Evolutionary conservation across 64 coral and sea anemone genomes (phyloP), one percentile per base, ranked within the genome.

Genomic region (Pachyseris speciosa): DNA sequence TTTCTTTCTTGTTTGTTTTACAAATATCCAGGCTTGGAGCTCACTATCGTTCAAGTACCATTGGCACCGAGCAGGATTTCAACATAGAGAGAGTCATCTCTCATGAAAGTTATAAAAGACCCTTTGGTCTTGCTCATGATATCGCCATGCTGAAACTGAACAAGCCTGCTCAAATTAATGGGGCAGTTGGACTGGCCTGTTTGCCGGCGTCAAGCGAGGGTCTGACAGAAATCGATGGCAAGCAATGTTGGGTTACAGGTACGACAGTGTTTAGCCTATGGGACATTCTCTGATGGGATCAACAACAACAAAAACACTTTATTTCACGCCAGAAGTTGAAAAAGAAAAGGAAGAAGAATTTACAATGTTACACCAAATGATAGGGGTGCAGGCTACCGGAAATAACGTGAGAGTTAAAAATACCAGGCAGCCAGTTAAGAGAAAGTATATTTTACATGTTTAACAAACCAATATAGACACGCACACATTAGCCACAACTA

Each of bases 201-300:
- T 55, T 91, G n/a, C 89, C 89, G 9, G 24, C 2, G 2, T 63
- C 40, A 7, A 58, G 76, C 80, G 51, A 30, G 41, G n/a, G 37
- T 42, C 39, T 91, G 22, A 6, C 29, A 45, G 65, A 75, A 24
- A 71, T 71, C 20, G 67, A 60, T 26, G 78, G 78, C n/a, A 91
- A 84, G 78, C 15, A n/a, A 20, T 91, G 89, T 24, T 91, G 89
- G 89, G 89, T 91, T 5, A 91, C 89, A 84, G 87, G 87, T 91
- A 72, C 9, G 30, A 19, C n/a, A 61, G 5, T 51, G n/a, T 34
- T 58, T 37, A 87, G 84, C 67, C 34, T 87, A 34, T 37, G 84
- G 84, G 25, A 87, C 42, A 7, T 48, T 87, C 36, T 58, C 64
- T 9, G 55, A 66, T 15, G 67, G 67, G 84, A 67, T 2, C 27